These are phyloP conservation scores for Cryptotis parvus DNA, from an alignment of 2,113 vertebrate genomes.

Conservation along the genomic window DNA sequence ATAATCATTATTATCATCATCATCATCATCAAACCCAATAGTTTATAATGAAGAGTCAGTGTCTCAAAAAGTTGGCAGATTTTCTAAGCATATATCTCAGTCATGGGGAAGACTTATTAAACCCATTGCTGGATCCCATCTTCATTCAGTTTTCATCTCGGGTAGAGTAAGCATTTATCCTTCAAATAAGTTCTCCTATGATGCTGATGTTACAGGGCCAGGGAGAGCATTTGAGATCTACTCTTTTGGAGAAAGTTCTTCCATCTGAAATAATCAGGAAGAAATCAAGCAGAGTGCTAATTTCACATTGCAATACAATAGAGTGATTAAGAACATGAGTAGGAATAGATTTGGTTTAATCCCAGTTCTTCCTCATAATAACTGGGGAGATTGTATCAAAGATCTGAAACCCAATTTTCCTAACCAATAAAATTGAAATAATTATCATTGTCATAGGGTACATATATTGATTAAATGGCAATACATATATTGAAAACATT, in stretches of 20 bases:
- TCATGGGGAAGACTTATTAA: background rate
- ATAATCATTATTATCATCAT: background rate
- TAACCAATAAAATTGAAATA: background rate
- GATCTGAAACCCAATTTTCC: constrained; percentile 2
- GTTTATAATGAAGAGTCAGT: constrained; percentile 1
- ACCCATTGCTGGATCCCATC: background rate
- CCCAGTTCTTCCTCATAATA: background rate
- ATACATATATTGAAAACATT: background rate
- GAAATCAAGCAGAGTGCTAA: background rate
- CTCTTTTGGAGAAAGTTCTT: background rate
- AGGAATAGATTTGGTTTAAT: background rate
- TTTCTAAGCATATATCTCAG: background rate
- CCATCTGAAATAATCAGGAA: constrained; percentile 8
- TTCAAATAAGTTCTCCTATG: background rate
- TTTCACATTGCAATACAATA: background rate
- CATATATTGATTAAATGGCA: background rate
- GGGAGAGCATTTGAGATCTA: background rate
- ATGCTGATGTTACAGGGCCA: background rate
- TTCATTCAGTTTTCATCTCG: background rate
- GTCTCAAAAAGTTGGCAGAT: background rate
- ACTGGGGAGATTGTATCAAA: background rate
- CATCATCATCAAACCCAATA: background rate
- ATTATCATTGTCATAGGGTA: background rate
- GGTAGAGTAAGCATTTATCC: background rate
- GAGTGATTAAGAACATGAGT: background rate